phyloP scores from a whole-genome alignment of 2,113 vertebrate genomes.

The Nanorana parkeri region DNA sequence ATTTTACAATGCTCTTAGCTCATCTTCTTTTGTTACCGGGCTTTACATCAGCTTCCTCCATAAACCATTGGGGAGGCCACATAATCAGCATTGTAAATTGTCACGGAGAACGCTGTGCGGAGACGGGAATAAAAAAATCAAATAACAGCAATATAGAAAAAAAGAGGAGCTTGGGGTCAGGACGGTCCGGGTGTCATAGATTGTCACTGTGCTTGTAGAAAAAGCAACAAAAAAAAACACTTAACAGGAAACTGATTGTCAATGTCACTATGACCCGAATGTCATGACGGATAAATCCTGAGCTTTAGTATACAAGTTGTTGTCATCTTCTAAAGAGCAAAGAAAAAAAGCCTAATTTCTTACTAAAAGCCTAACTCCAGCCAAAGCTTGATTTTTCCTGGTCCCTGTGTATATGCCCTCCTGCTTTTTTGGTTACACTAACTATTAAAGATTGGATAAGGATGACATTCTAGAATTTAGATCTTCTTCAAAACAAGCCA shows the following conservation, averaged over 20 bases:
- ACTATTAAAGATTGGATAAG: too few species aligned
- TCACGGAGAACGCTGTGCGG: not conserved
- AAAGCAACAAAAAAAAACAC: not conserved
- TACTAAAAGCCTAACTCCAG: too few species aligned
- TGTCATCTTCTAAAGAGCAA: too few species aligned
- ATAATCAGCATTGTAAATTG: slow-evolving; percentile 60
- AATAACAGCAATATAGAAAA: too few species aligned
- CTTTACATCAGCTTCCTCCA: slow-evolving; percentile 74
- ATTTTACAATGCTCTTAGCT: slow-evolving; percentile 63
- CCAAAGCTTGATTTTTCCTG: too few species aligned
- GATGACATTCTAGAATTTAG: too few species aligned
- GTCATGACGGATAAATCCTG: too few species aligned
- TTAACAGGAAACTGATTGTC: not conserved
- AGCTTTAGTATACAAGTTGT: too few species aligned
- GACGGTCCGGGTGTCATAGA: not conserved
- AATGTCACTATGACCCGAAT: not conserved
- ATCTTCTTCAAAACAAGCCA: too few species aligned
- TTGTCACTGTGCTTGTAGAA: not conserved
- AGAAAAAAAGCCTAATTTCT: too few species aligned
- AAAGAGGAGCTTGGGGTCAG: not conserved
- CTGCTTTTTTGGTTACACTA: too few species aligned
- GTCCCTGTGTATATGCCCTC: too few species aligned
- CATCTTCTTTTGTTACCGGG: slow-evolving; percentile 64
- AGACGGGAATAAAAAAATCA: not conserved
- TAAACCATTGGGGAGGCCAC: slow-evolving; percentile 71